Evolutionary conservation across 1,140 invertebrate genomes (phyloP).

Genomic region (Copidosoma floridanum): DNA sequence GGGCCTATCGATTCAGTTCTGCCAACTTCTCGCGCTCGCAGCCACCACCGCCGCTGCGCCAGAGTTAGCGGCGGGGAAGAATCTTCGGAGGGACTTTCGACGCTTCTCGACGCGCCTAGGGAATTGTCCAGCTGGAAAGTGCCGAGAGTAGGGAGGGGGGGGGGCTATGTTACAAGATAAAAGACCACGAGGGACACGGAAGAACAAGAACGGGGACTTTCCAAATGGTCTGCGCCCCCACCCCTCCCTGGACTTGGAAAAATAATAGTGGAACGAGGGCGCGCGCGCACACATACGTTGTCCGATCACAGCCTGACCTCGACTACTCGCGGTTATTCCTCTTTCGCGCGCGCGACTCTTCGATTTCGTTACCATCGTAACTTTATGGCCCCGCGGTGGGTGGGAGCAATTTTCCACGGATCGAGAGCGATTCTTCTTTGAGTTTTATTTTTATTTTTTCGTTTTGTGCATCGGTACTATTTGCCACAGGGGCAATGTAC

Average conservation of each 20-base stretch:
- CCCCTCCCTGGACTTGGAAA: too few species aligned
- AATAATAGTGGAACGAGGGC: too few species aligned
- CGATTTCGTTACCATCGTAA: not conserved
- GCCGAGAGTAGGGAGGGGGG: not conserved
- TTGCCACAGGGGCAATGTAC: too few species aligned
- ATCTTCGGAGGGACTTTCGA: conserved; percentile 7
- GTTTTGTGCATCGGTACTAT: too few species aligned
- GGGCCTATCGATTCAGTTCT: conserved; percentile 23
- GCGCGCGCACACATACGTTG: too few species aligned
- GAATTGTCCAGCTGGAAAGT: conserved; percentile 6
- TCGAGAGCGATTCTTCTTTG: too few species aligned
- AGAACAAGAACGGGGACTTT: not conserved
- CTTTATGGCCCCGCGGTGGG: too few species aligned
- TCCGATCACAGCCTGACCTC: not conserved
- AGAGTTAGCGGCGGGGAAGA: not conserved
- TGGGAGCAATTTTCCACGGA: too few species aligned
- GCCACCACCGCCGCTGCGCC: too few species aligned
- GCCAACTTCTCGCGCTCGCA: conserved; percentile 9
- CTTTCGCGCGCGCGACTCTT: too few species aligned
- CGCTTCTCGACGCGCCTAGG: conserved; percentile 7
- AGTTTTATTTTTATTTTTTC: too few species aligned
- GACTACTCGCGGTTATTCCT: too few species aligned
- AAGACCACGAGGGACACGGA: not conserved
- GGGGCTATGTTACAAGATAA: conserved; percentile 12
- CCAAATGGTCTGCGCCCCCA: not conserved